Conservation (phyloP, 2,888 invertebrate species). For the Aricia artaxerxes region DNA sequence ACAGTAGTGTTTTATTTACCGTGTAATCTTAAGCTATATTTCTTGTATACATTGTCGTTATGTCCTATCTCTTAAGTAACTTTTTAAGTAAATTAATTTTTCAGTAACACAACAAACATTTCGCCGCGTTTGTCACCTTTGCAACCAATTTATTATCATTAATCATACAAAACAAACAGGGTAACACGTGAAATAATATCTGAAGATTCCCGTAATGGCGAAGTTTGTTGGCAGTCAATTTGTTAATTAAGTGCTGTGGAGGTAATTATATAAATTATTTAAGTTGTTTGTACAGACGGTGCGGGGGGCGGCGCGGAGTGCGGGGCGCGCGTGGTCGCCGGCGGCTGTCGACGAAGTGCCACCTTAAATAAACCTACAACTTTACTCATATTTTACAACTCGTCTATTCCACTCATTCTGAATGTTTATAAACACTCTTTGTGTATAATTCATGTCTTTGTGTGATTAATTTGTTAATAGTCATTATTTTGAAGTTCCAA, state of each 20-base stretch:
- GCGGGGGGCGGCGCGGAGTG: constrained; percentile 38
- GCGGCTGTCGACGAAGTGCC: constrained; percentile 43
- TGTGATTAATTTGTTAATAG: neutral
- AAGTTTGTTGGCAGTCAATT: constrained; percentile 39
- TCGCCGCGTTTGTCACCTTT: constrained; percentile 23
- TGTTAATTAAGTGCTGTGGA: constrained; percentile 43
- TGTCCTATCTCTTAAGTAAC: no score
- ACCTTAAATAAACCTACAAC: constrained; percentile 40
- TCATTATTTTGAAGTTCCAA: neutral
- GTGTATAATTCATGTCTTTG: neutral
- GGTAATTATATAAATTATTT: constrained; percentile 44
- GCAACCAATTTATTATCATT: constrained; percentile 7
- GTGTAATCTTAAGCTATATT: no score
- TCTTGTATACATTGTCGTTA: no score
- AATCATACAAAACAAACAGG: constrained; percentile 2
- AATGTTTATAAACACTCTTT: constrained; percentile 19
- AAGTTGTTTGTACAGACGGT: constrained; percentile 42
- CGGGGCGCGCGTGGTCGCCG: constrained; percentile 43
- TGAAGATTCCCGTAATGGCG: constrained; percentile 32
- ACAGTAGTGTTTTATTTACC: no score
- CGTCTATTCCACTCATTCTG: constrained; percentile 24
- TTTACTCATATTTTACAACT: constrained; percentile 32
- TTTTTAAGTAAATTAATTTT: neutral
- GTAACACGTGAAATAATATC: constrained; percentile 26
- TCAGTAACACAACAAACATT: neutral